phyloP scores from a whole-genome alignment of 2,113 vertebrate genomes.

The Aldabrachelys gigantea region DNA sequence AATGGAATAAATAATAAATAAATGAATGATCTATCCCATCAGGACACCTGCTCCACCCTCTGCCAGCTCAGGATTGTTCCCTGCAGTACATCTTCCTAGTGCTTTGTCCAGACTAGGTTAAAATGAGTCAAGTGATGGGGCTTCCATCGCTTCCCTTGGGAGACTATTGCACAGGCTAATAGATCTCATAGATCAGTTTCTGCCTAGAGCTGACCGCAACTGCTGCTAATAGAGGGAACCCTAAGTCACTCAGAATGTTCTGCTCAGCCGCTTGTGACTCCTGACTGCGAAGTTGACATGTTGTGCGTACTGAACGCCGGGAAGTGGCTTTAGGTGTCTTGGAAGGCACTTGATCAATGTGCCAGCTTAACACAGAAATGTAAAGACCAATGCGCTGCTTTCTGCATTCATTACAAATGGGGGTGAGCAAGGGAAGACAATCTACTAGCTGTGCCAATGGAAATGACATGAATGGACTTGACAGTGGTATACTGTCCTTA shows the following conservation, averaged over 20 bases:
- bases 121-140: background rate
- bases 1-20: background rate
- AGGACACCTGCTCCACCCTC: background rate
- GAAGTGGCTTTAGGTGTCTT: background rate
- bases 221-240: background rate
- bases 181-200: background rate
- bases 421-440: background rate
- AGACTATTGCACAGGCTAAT: background rate
- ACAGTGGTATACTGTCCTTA: background rate
- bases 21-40: fast-evolving
- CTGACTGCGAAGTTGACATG: fast-evolving
- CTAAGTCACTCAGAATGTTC: background rate
- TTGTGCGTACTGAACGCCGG: fast-evolving
- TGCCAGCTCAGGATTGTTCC: fast-evolving
- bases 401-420: background rate
- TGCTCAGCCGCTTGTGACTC: fast-evolving
- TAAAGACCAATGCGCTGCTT: background rate
- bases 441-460: background rate
- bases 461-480: background rate
- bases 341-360: background rate
- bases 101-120: background rate
- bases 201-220: background rate
- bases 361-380: background rate
- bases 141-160: background rate
- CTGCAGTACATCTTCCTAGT: background rate